Percentiles rank a stretch among this genome's conserved stretches.
These are phyloP conservation scores for Cephus rjabovi DNA, from an alignment of 2,888 invertebrate species.

Conservation along the genomic window DNA sequence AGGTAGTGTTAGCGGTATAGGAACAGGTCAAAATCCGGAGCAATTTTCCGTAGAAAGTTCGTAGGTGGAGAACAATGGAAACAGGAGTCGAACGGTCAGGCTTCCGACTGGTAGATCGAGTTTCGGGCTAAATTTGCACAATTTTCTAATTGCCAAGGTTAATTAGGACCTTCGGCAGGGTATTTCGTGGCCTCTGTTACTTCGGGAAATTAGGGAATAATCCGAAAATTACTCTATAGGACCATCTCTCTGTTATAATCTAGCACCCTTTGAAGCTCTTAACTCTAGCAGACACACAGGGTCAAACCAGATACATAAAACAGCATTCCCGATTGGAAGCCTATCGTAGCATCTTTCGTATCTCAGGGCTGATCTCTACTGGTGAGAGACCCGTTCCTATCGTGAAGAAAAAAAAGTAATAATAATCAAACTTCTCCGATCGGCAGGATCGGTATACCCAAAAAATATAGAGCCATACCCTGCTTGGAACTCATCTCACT, in stretches of 20 bases:
- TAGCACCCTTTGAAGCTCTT: not conserved
- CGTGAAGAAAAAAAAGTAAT: not conserved
- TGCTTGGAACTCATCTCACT: not conserved
- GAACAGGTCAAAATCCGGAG: conserved; percentile 44
- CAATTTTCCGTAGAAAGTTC: conserved; percentile 25
- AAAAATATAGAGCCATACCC: not conserved
- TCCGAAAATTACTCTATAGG: not conserved
- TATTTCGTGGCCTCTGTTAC: not conserved
- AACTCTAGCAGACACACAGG: not conserved
- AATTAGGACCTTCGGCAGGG: conserved; percentile 31
- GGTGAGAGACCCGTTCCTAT: conserved; percentile 24
- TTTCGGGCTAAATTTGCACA: conserved; percentile 20
- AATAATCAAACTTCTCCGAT: not conserved
- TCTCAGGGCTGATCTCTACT: conserved; percentile 37
- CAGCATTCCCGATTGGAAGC: not conserved
- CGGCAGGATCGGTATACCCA: not conserved
- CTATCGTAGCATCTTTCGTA: conserved; percentile 16
- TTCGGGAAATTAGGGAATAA: not conserved
- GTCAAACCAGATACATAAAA: not conserved
- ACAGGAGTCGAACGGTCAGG: conserved; percentile 28
- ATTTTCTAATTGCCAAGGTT: conserved; percentile 49
- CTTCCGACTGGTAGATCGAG: not conserved
- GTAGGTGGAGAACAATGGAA: conserved; percentile 25
- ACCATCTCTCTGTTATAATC: not conserved
- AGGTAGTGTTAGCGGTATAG: conserved; percentile 30